Base-by-base conservation (phyloP, 1,140 invertebrate species). In the Proctacanthus coquilletti region DNA sequence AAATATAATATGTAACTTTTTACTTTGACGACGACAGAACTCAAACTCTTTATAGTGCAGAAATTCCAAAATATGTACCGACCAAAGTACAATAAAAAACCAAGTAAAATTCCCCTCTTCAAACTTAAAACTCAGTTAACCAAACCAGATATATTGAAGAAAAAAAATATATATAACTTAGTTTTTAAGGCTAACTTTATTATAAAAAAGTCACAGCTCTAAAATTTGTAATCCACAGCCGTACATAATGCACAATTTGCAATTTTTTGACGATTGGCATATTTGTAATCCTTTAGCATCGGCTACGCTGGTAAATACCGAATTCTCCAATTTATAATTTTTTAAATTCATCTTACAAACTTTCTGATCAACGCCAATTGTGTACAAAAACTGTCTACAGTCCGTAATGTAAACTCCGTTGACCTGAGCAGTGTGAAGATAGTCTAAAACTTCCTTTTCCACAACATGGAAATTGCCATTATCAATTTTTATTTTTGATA, bases 211-310 rank as follows among this genome's bases (percentile, higher is more conserved):
- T n/a, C n/a, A n/a, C n/a, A n/a, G n/a, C n/a, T n/a, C n/a, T n/a
- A 34, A 18, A 18, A 42, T 30, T 42, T 46, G 45, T 14, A 46
- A 18, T 10, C 45, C 45, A 34, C 37, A 43, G 5, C 45, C 45
- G 41, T 43, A 46, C 2, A 46, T 2, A 10, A 43, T n/a, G n/a
- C n/a, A 38, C 5, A 13, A 8, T 3, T 5, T 4, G 8, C 18
- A 14, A 41, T 17, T 17, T 5, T 36, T 17, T 21, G 35, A 17
- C 6, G 14, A 19, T 29, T 27, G n/a, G 21, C n/a, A 17, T 11
- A 45, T n/a, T 5, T 10, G 5, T n/a, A 46, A 11, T 20, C 45
- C 45, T 38, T 46, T 46, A 13, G 29, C 38, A 31, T 46, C 45
- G 14, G 45, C 40, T 13, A 46, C 30, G 20, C 39, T 38, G 3